Conservation (phyloP, 2,113 vertebrate genomes). For the Mustelus asterias region DNA sequence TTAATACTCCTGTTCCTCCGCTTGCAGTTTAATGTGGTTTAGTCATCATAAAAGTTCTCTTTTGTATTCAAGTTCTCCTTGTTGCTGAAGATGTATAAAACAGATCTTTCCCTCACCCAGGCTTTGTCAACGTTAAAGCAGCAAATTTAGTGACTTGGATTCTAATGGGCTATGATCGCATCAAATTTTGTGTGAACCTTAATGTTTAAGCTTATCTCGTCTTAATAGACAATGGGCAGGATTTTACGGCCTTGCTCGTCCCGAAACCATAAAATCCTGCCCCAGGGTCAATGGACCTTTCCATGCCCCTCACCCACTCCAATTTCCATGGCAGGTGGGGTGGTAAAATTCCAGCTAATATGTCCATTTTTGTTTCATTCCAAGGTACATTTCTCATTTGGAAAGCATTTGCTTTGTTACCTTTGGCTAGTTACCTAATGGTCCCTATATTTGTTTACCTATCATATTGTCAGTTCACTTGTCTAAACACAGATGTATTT, state of each 20-base stretch:
- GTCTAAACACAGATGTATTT: not conserved
- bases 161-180: not conserved
- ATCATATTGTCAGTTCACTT: not conserved
- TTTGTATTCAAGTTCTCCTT: not conserved
- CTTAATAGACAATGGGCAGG: not conserved
- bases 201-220: not conserved
- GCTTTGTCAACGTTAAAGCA: not conserved
- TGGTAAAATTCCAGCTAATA: too few relatives aligned
- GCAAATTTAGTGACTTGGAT: not conserved
- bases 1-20: not conserved
- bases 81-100: not conserved
- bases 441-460: not conserved
- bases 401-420: not conserved
- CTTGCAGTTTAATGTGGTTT: not conserved
- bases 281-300: too few relatives aligned
- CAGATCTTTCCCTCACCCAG: not conserved
- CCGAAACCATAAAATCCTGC: too few relatives aligned
- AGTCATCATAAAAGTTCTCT: not conserved
- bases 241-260: too few relatives aligned
- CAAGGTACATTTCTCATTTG: not conserved
- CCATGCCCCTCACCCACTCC: too few relatives aligned
- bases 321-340: too few relatives aligned
- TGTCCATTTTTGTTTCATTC: not conserved
- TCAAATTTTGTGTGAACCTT: not conserved
- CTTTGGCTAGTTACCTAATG: not conserved